Conservation (phyloP, 2,888 invertebrate genomes). For the Rhagonycha fulva region DNA sequence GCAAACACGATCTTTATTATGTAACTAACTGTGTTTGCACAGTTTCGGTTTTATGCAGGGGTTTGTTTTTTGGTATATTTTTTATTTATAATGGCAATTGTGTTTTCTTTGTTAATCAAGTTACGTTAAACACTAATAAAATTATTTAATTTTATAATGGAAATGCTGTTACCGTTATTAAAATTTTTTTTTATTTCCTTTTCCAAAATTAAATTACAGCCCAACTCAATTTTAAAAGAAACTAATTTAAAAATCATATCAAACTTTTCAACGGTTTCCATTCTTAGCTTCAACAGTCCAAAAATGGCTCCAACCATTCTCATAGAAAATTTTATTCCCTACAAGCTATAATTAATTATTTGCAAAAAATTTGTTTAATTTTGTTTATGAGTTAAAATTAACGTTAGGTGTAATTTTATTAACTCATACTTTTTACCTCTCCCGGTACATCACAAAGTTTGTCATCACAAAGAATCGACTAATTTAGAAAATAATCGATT, state of each 20-base stretch:
- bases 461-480: too few species aligned
- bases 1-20: slow-evolving; percentile 52
- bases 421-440: too few species aligned
- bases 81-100: slow-evolving; percentile 25
- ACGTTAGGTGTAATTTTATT: too few species aligned
- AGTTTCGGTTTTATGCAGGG: slow-evolving; percentile 43
- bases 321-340: neutral
- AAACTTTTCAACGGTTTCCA: neutral
- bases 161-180: neutral
- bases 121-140: slow-evolving; percentile 13
- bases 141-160: neutral
- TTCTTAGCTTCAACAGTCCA: neutral
- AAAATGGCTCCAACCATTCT: neutral
- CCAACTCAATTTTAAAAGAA: neutral
- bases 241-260: neutral
- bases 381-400: too few species aligned
- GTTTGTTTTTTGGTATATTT: slow-evolving; percentile 29
- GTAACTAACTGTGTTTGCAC: slow-evolving; percentile 46
- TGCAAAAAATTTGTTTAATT: too few species aligned
- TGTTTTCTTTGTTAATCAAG: slow-evolving; percentile 24
- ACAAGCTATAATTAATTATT: neutral
- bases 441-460: too few species aligned
- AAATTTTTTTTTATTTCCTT: neutral
- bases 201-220: neutral
- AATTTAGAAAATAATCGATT: too few species aligned